Conservation (phyloP, 2,113 vertebrate genomes). For the Arvicanthis niloticus region DNA sequence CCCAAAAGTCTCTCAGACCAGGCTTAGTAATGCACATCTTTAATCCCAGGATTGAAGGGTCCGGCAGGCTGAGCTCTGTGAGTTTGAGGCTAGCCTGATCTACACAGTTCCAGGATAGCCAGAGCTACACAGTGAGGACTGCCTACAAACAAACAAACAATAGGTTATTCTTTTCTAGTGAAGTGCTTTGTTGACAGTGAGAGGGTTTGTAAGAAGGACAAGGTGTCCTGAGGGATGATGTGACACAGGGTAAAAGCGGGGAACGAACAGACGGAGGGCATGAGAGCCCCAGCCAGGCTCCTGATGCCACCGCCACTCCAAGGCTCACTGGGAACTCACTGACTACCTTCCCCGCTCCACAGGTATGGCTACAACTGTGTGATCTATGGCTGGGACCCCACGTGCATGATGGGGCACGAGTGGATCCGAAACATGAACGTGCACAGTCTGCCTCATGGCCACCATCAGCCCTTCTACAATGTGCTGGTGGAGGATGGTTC, state of each 20-base stretch:
- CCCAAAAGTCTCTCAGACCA: background rate
- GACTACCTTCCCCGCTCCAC: rapidly evolving
- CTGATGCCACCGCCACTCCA: rapidly evolving
- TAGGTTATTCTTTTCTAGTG: background rate
- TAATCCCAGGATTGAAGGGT: background rate
- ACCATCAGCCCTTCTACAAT: conserved; percentile 97
- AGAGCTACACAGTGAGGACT: background rate
- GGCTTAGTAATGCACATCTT: no score
- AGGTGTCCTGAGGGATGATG: background rate
- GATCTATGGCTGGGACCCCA: conserved; percentile 98
- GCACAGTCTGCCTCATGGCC: conserved; percentile 93
- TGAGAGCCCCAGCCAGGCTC: rapidly evolving
- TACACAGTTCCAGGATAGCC: background rate
- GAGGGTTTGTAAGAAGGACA: background rate
- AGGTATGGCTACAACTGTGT: conserved; percentile 98
- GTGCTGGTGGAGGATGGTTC: conserved; percentile 97
- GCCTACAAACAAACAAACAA: background rate
- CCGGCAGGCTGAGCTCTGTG: background rate
- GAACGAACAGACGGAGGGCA: rapidly evolving
- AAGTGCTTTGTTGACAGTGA: background rate
- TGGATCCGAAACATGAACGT: conserved; percentile 99
- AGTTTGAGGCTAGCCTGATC: background rate
- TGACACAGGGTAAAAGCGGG: rapidly evolving
- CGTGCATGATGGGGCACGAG: conserved; percentile 98
- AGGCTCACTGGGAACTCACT: background rate